Evolutionary conservation across 2,113 vertebrate genomes (phyloP).

Genomic region (Leucoraja erinaceus): DNA sequence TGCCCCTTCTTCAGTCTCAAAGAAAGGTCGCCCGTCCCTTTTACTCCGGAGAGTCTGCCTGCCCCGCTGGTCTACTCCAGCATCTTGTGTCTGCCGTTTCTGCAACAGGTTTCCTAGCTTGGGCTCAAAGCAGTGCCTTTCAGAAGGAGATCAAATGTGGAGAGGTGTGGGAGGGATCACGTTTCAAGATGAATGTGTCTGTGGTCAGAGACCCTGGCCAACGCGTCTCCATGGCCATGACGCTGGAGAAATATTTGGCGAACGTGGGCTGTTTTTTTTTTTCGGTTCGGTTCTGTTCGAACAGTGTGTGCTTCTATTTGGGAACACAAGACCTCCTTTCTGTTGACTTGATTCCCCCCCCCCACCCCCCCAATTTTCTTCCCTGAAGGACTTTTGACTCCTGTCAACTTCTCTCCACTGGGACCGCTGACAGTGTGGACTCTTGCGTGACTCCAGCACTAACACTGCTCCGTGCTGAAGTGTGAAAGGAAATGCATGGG

Average conservation of each 20-base stretch:
- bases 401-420: background rate
- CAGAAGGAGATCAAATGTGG: background rate
- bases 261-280: background rate
- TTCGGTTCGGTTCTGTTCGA: background rate
- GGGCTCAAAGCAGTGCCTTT: background rate
- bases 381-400: background rate
- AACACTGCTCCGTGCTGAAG: slow-evolving; percentile 1
- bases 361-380: background rate
- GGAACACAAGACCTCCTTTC: slow-evolving; percentile 17
- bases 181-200: slow-evolving; percentile 13
- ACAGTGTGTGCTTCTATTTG: slow-evolving; percentile 13
- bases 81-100: no score
- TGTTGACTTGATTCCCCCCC: background rate
- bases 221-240: slow-evolving; percentile 19
- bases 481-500: background rate
- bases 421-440: background rate
- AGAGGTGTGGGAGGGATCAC: background rate
- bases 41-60: no score
- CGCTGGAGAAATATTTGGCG: slow-evolving; percentile 20
- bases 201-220: background rate
- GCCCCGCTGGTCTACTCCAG: no score
- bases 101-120: background rate
- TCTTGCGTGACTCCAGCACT: background rate
- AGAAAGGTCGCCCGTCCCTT: no score
- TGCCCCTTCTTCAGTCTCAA: no score